A percentile compares a stretch with the other conserved stretches of the same genome.
Conservation (phyloP, 2,113 vertebrate genomes). For the Brachionichthys hirsutus region DNA sequence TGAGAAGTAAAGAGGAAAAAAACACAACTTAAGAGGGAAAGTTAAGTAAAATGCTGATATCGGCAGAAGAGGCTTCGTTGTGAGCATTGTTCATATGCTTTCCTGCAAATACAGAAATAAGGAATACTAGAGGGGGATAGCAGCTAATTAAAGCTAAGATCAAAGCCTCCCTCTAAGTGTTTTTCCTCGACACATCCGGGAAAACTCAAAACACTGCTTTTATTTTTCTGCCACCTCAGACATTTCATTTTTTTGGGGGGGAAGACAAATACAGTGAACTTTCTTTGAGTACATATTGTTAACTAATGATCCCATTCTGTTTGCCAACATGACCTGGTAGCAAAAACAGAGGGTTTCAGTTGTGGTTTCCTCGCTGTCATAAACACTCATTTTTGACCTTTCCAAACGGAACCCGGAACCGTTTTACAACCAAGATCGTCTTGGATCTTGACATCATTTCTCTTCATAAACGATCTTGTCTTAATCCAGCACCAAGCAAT, state of each 20-base stretch:
- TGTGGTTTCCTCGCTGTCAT: constrained; percentile 8
- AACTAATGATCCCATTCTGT: constrained; percentile 68
- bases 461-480: constrained; percentile 75
- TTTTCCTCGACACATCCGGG: constrained; percentile 78
- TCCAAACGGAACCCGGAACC: constrained; percentile 10
- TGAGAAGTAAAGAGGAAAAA: constrained; percentile 66
- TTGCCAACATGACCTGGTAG: constrained; percentile 59
- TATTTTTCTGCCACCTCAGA: constrained; percentile 77
- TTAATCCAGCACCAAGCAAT: constrained; percentile 77
- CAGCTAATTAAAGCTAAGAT: constrained; percentile 80
- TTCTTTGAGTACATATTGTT: constrained; percentile 77
- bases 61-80: constrained; percentile 69
- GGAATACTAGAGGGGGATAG: constrained; percentile 79
- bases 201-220: constrained; percentile 75
- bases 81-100: constrained; percentile 76
- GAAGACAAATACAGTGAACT: constrained; percentile 75
- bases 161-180: constrained; percentile 77
- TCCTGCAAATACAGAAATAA: constrained; percentile 80
- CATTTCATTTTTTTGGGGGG: constrained; percentile 69
- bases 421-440: constrained; percentile 38
- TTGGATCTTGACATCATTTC: constrained; percentile 62
- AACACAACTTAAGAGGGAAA: constrained; percentile 73
- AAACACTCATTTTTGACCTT: constrained; percentile 47
- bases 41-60: constrained; percentile 78
- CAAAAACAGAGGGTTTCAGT: constrained; percentile 40